Evolutionary conservation across 2,888 invertebrate genomes (phyloP).

Genomic region (Melinopterus prodromus): DNA sequence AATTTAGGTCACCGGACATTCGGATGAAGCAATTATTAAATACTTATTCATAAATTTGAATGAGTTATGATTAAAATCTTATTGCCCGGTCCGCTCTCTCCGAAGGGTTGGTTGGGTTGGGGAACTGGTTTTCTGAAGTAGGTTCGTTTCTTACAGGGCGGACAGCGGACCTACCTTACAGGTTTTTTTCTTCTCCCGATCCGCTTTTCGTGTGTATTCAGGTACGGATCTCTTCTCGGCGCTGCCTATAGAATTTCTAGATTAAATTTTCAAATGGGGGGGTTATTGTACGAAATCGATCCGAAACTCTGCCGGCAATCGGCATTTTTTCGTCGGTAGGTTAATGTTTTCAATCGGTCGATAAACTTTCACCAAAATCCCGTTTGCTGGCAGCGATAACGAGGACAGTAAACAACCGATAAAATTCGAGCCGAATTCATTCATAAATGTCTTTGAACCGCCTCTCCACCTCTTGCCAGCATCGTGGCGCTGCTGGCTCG

Average conservation of each 20-base stretch:
- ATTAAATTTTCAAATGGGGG: neutral
- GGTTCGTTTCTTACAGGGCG: slow-evolving; percentile 26
- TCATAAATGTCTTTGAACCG: slow-evolving; percentile 4
- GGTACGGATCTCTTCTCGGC: neutral
- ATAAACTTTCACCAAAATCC: slow-evolving; percentile 4
- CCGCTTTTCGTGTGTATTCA: slow-evolving; percentile 16
- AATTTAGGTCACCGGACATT: neutral
- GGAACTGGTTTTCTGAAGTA: slow-evolving; percentile 22
- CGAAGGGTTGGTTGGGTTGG: neutral
- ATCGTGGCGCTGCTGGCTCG: neutral
- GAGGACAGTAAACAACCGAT: slow-evolving; percentile 4
- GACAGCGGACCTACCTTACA: slow-evolving; percentile 43
- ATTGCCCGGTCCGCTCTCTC: neutral
- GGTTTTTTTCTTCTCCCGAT: slow-evolving; percentile 33
- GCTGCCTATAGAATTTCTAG: neutral
- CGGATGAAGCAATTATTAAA: slow-evolving; percentile 19
- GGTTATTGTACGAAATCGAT: neutral
- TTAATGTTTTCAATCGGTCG: neutral
- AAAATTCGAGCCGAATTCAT: neutral
- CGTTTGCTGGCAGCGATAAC: neutral
- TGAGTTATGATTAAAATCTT: slow-evolving; percentile 23
- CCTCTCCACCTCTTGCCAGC: neutral
- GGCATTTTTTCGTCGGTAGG: too few relatives aligned
- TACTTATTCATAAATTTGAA: slow-evolving; percentile 13
- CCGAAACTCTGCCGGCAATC: neutral